Evolutionary conservation across 2,113 vertebrate genomes (phyloP), one percentile per base, ranked within the genome.

Genomic region (Cololabis saira): DNA sequence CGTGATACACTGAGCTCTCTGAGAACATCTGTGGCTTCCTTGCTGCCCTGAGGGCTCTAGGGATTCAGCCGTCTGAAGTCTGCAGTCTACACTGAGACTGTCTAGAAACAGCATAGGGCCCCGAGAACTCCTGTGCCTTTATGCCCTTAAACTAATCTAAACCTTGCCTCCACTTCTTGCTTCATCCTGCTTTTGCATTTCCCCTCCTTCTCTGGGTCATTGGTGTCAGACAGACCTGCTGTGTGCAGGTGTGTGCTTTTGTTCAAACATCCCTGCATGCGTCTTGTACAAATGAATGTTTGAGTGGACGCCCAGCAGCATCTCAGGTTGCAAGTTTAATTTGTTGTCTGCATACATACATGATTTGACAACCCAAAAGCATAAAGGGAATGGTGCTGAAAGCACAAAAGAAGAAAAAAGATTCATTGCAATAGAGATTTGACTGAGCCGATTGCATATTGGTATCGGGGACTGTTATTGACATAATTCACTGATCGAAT

Each of bases 181-280:
- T 72, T 81, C 75, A 60, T 79, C 67, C 84, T 40, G 69, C 80
- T 82, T 76, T 81, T 81, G 64, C 84, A 74, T 65, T 64, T 60
- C 74, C 69, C 60, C 74, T 74, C 67, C 71, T 72, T 24, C 16
- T 44, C 33, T 60, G 85, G 90, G 87, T 90, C 80, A 85, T 75
- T 80, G 76, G 83, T 90, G 87, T 90, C 90, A 92, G 90, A 91
- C 90, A 90, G 85, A 80, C 92, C 92, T 91, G 92, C 91, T 91
- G 90, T 80, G 91, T 71, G 87, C 89, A 92, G 91, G 90, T 92
- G 91, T 89, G 88, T 68, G 74, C 85, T 84, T 90, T 81, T 89
- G 67, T 85, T 88, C 58, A 80, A 67, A 71, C 80, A 76, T 42
- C 82, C 62, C 72, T 49, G 74, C 64, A 69, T 86, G 64, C 76